phyloP scores from a whole-genome alignment of 2,113 vertebrate genomes.

The Thermophis baileyi region DNA sequence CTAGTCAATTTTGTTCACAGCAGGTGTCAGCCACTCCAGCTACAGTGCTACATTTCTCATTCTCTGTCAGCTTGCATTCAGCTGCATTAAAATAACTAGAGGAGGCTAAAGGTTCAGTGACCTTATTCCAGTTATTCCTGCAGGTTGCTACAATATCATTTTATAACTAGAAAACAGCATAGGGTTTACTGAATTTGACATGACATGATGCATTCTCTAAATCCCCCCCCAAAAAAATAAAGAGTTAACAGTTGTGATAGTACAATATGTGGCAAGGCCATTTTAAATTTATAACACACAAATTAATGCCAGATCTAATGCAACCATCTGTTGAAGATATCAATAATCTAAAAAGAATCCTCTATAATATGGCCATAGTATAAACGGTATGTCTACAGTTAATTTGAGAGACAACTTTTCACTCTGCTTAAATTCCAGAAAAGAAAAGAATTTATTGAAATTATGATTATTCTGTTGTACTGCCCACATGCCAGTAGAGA shows the following conservation, averaged over 20 bases:
- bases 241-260: conserved; percentile 12
- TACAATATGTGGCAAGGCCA: conserved; percentile 27
- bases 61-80: conserved; percentile 42
- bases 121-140: not conserved
- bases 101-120: conserved; percentile 19
- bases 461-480: conserved; percentile 32
- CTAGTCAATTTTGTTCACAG: conserved; percentile 62
- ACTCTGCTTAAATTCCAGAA: conserved; percentile 41
- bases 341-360: conserved; percentile 57
- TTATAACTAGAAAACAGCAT: conserved; percentile 10
- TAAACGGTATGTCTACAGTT: conserved; percentile 37
- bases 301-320: conserved; percentile 37
- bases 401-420: conserved; percentile 53
- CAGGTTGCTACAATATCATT: not conserved
- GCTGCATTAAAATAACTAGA: conserved; percentile 35
- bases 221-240: not conserved
- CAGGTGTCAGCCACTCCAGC: conserved; percentile 45
- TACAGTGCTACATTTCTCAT: conserved; percentile 32
- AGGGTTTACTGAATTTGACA: conserved; percentile 14
- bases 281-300: conserved; percentile 42
- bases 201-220: conserved; percentile 9
- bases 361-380: not conserved
- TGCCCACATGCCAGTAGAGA: not conserved
- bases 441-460: conserved; percentile 25
- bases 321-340: conserved; percentile 39